phyloP scores from a whole-genome alignment of 2,113 vertebrate genomes.

The Chaetura pelagica region DNA sequence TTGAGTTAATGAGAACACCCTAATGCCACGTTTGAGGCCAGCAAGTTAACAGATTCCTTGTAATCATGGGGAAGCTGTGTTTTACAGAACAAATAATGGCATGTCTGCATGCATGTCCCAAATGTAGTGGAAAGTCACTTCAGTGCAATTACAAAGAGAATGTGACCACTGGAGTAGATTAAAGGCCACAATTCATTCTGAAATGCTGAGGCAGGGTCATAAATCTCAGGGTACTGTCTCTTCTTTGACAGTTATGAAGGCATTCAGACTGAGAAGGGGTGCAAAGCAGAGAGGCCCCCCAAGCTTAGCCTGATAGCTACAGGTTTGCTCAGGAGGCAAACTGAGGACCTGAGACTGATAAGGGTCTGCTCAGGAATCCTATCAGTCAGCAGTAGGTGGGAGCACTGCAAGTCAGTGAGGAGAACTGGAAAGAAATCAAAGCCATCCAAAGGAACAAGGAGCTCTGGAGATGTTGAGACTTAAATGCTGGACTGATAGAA shows the following conservation, averaged over 20 bases:
- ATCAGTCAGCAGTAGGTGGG: background rate
- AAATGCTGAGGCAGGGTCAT: constrained; percentile 18
- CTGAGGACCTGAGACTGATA: background rate
- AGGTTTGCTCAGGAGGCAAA: background rate
- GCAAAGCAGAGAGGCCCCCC: background rate
- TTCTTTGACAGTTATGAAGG: background rate
- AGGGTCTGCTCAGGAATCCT: background rate
- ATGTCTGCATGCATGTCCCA: background rate
- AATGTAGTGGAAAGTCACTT: background rate
- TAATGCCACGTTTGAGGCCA: background rate
- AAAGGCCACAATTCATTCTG: background rate
- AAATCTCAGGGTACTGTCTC: background rate
- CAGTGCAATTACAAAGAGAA: constrained; percentile 1
- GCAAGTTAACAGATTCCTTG: background rate
- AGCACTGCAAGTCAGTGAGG: background rate
- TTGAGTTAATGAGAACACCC: background rate
- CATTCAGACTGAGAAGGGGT: background rate
- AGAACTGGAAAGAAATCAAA: background rate
- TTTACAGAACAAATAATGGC: constrained; percentile 16
- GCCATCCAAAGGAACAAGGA: background rate
- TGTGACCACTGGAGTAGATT: background rate
- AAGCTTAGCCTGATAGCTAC: background rate
- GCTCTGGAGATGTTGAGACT: background rate
- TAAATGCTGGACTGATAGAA: background rate
- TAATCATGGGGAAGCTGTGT: background rate